Conservation (phyloP, 1,140 invertebrate genomes). For the Drosophila nasuta region DNA sequence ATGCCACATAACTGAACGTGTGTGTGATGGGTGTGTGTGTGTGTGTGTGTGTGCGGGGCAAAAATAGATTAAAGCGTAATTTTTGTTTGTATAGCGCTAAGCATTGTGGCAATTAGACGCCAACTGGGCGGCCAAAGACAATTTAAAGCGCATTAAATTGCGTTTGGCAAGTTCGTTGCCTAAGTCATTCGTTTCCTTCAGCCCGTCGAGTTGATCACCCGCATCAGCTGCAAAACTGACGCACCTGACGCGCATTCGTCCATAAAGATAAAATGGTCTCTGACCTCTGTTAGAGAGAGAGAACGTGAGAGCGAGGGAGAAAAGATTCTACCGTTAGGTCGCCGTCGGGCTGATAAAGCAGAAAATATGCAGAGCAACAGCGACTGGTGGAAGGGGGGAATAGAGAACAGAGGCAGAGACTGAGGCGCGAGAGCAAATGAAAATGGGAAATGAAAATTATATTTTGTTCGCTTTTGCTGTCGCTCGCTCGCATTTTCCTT, state of each 20-base stretch:
- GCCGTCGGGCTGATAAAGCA: constrained; percentile 62
- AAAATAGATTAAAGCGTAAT: constrained; percentile 84
- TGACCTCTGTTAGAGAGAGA: no score
- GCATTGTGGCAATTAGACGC: constrained; percentile 65
- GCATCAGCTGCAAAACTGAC: constrained; percentile 4
- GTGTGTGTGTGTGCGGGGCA: constrained; percentile 30
- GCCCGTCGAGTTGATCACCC: constrained; percentile 16
- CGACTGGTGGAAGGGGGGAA: no score
- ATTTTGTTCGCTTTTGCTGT: constrained; percentile 59
- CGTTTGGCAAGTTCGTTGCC: constrained; percentile 76
- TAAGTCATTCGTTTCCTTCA: constrained; percentile 57
- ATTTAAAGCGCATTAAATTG: constrained; percentile 81
- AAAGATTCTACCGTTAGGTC: constrained; percentile 53
- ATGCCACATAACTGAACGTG: background rate
- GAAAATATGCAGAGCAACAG: constrained; percentile 58
- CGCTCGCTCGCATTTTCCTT: constrained; percentile 41
- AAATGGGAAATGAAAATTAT: constrained; percentile 80
- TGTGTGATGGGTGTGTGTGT: constrained; percentile 5
- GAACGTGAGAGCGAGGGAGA: background rate
- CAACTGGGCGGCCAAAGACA: constrained; percentile 36
- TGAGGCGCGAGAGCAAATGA: constrained; percentile 30
- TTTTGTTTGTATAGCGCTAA: constrained; percentile 78
- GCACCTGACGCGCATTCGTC: constrained; percentile 56
- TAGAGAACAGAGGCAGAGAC: constrained; percentile 22
- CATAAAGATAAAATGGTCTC: constrained; percentile 39